Base-by-base conservation (phyloP, 2,113 vertebrate species). In the Anser cygnoides region DNA sequence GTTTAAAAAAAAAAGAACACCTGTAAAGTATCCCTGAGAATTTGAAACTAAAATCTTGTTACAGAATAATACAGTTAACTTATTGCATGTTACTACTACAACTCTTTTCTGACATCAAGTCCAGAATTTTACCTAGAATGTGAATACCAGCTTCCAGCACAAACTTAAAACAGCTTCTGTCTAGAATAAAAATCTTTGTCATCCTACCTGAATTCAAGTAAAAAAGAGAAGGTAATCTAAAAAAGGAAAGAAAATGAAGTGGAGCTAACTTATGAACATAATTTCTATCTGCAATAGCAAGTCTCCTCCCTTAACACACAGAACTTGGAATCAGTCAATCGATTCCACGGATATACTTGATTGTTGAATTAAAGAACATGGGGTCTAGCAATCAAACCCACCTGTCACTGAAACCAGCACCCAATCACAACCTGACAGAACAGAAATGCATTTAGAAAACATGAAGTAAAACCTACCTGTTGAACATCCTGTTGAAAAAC, bases 401-500 rank as follows among this genome's bases (percentile, higher is more conserved):
- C n/a, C 55, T 70, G 23, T 23, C 41, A 54, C 14, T 6, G 22
- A 57, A 37, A 55, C 16, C n/a, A 61, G 17, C 44, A 57, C 10
- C 5, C 66, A 61, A 33, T 49, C 29, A 73, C 17, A 80, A 61
- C 31, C 37, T 57, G 41, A 35, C 10, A 79, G 49, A 88, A n/a
- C 1, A 72, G 11, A 88, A 77, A 50, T 28, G 35, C 41, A 31
- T 22, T 79, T 26, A 68, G 57, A 67, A 14, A 89, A 43, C 18
- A 39, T 5, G 52, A 67, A 89, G 46, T 44, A 55, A 84, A 49
- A 67, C 97, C 44, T 12, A 99, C 99, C 98, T 99, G 99, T 95
- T 99, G 99, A 20, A 99, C 99, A 11, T 99, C 99, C 97, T 99
- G 99, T 81, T 99, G 99, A 95, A 99, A 99, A 73, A 99, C 99